Evolutionary conservation across 2,113 vertebrate genomes (phyloP).

Genomic region (Tonatia bakeri): DNA sequence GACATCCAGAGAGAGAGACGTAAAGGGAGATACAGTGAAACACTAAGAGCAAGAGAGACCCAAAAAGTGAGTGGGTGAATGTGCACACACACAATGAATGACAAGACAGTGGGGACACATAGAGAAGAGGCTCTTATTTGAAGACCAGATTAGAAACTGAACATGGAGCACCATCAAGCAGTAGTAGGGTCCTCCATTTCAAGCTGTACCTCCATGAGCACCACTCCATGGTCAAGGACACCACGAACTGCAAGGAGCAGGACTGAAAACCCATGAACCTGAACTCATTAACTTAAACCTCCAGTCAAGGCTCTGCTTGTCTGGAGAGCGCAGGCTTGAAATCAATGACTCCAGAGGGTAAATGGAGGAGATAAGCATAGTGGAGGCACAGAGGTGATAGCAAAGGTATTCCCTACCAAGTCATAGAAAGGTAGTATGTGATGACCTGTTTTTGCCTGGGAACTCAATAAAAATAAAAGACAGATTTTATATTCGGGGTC

Average conservation of each 20-base stretch:
- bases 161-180: not conserved
- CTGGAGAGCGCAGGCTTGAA: not conserved
- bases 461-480: not conserved
- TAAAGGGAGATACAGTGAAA: not conserved
- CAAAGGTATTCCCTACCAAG: not conserved
- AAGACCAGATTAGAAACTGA: not conserved
- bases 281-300: not conserved
- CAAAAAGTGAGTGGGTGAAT: not conserved
- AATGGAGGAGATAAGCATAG: not conserved
- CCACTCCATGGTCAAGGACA: not conserved
- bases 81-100: not conserved
- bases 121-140: not conserved
- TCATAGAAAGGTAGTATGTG: not conserved
- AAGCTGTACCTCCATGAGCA: not conserved
- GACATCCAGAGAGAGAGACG: not conserved
- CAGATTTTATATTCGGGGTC: not conserved
- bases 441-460: not conserved
- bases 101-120: not conserved
- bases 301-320: not conserved
- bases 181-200: not conserved
- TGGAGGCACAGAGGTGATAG: not conserved
- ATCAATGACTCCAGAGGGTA: not conserved
- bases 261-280: not conserved
- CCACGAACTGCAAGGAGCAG: not conserved
- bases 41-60: not conserved